Base-by-base conservation (phyloP, 2,888 invertebrate species). In the Stegophylla sp. region DNA sequence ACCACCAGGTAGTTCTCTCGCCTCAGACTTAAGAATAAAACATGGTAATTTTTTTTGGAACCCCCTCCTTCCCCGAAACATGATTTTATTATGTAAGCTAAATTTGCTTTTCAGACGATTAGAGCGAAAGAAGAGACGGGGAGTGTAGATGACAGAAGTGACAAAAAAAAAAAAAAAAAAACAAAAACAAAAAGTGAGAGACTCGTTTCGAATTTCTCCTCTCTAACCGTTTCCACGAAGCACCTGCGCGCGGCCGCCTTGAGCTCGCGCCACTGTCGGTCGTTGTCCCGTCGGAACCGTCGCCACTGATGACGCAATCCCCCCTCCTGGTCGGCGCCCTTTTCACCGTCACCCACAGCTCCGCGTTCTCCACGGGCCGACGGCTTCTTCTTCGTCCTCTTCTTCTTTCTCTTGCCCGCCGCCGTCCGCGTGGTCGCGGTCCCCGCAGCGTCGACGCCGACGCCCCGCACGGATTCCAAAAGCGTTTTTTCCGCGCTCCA, bases 181-280 rank as follows among this genome's bases (percentile, higher is more conserved):
- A n/a, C n/a, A n/a, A n/a, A n/a, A n/a, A n/a, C n/a, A n/a, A n/a
- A n/a, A n/a, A n/a, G n/a, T n/a, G 34, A 34, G 34, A 34, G 34
- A 7, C 3, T 5, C 34, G 7, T 34, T 34, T 34, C 34, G 34
- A n/a, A n/a, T n/a, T n/a, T n/a, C 7, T 34, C 34, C 4, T 34
- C 7, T 43, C 66, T 66, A 66, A 71, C 71, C 71, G 53, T 64
- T 84, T 93, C 90, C 64, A 90, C 89, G 77, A 92, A 85, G 86
- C 94, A 94, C 84, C 89, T 89, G 84, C 92, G 92, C 64, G 91
- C 87, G 69, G 91, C 85, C 20, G 86, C 85, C 72, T 87, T 87
- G 20, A 93, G 89, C 83, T 87, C 88, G 2, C 86, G 84, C 81
- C 89, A 89, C 83, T 92, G 90, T 0, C 86, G 84, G 4, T 88